Evolutionary conservation across 2,113 vertebrate species (phyloP), one percentile per base, ranked within the genome.

Genomic region (Parus major): DNA sequence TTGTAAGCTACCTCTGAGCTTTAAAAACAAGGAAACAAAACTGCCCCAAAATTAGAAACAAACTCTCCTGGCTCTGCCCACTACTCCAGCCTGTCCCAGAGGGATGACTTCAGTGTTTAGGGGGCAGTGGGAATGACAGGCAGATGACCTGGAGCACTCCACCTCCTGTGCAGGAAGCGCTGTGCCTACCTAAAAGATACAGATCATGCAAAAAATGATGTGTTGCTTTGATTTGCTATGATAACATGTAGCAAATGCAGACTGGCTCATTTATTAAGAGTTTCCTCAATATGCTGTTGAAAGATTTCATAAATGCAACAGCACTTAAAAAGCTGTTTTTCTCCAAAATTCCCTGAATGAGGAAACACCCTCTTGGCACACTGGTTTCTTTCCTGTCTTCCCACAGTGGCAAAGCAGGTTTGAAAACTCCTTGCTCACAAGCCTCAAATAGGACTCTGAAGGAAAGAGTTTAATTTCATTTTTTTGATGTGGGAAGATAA

Each of bases 171-270:
- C 70, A 79, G 44, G 66, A 63, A 59, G 21, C n/a, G 15, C 33
- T 35, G 24, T 1, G 5, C 52, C 60, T 21, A 21, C 19, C 20
- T 29, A 10, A 42, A 33, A 0, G 0, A 36, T 42, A 23, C 8
- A 41, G 20, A 61, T 53, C 10, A 17, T 42, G 23, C 11, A 57
- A 50, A 81, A 61, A 84, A 50, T 36, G 22, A 27, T 42, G 18
- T 5, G 1, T 59, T 75, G 17, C 44, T 41, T 56, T 64, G 31
- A 60, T 53, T 70, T 82, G 21, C 35, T 46, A 1, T 36, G 29
- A 17, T 80, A 69, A 27, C 2, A 11, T 0, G 0, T 18, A 57
- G 46, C 9, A 44, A 72, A 36, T 12, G 5, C 20, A 41, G 49
- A 22, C 44, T 86, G 47, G 21, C 19, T 81, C 1, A 1, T 41